Conservation (phyloP, 2,888 invertebrate species). For the Agriopis aurantiaria region DNA sequence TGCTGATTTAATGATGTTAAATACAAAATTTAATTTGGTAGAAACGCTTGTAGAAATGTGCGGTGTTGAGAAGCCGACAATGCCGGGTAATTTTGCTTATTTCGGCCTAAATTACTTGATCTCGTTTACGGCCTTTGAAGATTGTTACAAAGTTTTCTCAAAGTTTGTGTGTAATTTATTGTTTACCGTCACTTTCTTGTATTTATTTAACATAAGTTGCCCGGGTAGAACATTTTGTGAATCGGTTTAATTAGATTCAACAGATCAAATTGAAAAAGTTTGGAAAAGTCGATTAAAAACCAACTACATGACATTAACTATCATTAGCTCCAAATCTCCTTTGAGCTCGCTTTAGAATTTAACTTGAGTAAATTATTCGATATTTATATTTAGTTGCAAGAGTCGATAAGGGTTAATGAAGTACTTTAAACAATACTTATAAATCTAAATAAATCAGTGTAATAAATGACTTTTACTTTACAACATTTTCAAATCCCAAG, state of each 20-base stretch:
- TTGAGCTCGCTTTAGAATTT: neutral
- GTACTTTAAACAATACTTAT: neutral
- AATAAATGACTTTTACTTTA: neutral
- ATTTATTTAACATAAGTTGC: constrained; percentile 72
- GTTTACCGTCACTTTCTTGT: constrained; percentile 78
- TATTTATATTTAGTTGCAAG: neutral
- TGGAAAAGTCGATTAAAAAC: constrained; percentile 14
- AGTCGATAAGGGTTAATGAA: constrained; percentile 4
- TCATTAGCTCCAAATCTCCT: constrained; percentile 17
- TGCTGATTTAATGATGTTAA: constrained; percentile 57
- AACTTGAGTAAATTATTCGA: neutral
- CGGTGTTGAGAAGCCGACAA: constrained; percentile 74
- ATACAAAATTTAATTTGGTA: constrained; percentile 65
- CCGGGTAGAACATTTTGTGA: constrained; percentile 63
- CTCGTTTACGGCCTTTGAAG: constrained; percentile 83
- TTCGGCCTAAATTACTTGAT: constrained; percentile 83
- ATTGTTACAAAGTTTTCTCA: constrained; percentile 79
- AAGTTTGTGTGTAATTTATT: constrained; percentile 83
- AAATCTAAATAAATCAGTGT: neutral
- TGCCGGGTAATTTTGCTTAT: constrained; percentile 81
- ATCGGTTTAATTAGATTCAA: constrained; percentile 57
- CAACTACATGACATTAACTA: constrained; percentile 8
- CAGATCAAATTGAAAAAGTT: constrained; percentile 32
- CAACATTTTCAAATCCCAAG: too few relatives aligned
- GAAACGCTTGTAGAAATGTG: constrained; percentile 66